These are phyloP conservation scores for Syngnathus floridae DNA, from an alignment of 2,113 vertebrate genomes.

Conservation along the genomic window DNA sequence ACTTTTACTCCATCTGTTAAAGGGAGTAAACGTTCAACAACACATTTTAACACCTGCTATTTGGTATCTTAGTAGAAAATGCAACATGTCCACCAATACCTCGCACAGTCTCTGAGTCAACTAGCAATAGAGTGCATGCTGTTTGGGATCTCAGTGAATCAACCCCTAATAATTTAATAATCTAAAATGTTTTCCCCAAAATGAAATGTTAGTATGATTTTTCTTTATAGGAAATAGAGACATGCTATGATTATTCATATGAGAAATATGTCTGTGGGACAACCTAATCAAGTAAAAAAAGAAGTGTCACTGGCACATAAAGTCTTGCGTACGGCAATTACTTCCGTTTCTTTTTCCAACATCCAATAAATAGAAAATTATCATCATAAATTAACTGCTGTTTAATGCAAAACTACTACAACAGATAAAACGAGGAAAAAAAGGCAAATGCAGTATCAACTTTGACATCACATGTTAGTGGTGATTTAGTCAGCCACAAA, in stretches of 20 bases:
- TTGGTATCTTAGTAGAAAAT: too few relatives aligned
- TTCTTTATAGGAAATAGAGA: conserved; percentile 13
- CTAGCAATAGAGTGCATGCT: too few relatives aligned
- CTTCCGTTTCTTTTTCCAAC: background rate
- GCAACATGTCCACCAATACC: too few relatives aligned
- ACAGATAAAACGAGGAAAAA: background rate
- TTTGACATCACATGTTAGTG: conserved; percentile 31
- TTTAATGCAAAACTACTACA: conserved; percentile 17
- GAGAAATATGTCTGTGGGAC: conserved; percentile 4
- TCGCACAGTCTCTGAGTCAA: too few relatives aligned
- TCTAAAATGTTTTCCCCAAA: too few relatives aligned
- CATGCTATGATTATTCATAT: conserved; percentile 35
- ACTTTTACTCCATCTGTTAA: too few relatives aligned
- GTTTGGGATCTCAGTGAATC: too few relatives aligned
- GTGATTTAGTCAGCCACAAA: conserved; percentile 40
- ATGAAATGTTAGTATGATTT: conserved; percentile 13
- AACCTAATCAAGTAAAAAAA: conserved; percentile 16
- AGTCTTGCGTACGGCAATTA: conserved; percentile 14
- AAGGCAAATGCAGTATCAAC: conserved; percentile 7
- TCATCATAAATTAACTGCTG: conserved; percentile 11
- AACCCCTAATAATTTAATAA: too few relatives aligned
- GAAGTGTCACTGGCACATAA: conserved; percentile 12
- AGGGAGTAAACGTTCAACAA: too few relatives aligned
- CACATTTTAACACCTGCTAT: too few relatives aligned
- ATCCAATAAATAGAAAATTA: conserved; percentile 13